Conservation (phyloP, 2,888 invertebrate species). For the Tyria jacobaeae region DNA sequence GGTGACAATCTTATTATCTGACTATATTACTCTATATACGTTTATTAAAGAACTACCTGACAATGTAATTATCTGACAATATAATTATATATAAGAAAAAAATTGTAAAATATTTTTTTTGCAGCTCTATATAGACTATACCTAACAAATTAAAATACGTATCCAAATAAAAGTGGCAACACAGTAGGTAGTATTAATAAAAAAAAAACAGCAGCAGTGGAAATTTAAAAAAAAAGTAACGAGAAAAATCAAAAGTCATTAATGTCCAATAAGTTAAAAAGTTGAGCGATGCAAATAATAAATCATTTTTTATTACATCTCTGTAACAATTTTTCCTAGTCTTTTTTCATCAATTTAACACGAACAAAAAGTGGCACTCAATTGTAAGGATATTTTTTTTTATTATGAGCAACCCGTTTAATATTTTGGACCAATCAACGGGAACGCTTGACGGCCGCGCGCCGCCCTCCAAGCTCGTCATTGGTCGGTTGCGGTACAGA, state of each 20-base stretch:
- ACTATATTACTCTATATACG: too few species aligned
- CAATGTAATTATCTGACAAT: constrained; percentile 7
- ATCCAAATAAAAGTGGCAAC: constrained; percentile 57
- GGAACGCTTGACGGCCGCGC: constrained; percentile 61
- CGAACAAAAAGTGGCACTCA: constrained; percentile 84
- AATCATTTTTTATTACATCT: constrained; percentile 85
- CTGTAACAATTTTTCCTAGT: constrained; percentile 79
- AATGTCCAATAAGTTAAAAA: constrained; percentile 85
- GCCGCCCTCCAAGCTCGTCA: constrained; percentile 75
- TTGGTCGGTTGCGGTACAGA: constrained; percentile 76
- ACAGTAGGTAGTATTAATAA: constrained; percentile 61
- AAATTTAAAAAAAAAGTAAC: constrained; percentile 70
- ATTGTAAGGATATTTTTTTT: constrained; percentile 82
- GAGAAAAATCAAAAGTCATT: constrained; percentile 84
- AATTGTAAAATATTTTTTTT: constrained; percentile 4
- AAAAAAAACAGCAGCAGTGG: constrained; percentile 55
- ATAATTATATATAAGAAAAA: neutral
- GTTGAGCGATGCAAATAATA: constrained; percentile 80
- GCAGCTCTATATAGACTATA: constrained; percentile 49
- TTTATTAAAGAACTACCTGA: neutral
- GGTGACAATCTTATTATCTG: too few species aligned
- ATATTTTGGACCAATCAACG: constrained; percentile 78
- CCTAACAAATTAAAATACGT: constrained; percentile 58
- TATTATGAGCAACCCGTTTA: constrained; percentile 81
- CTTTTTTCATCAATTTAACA: constrained; percentile 86